Base-by-base conservation (phyloP, 92 coral and sea anemone species). In the Palythoa heliodiscus region DNA sequence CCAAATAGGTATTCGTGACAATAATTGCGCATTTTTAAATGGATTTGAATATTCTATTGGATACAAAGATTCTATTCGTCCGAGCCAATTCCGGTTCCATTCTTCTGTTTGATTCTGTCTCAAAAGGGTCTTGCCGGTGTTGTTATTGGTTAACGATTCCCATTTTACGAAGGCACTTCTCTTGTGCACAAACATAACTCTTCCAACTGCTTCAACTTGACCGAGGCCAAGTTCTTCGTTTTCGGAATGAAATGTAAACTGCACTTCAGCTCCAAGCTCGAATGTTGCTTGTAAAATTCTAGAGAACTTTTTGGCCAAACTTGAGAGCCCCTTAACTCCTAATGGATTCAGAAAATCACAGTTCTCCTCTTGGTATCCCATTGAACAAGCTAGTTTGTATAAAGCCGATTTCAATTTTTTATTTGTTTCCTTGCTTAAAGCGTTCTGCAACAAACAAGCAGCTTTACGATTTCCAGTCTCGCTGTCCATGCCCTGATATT, bases 141-240 rank as follows among this genome's bases (percentile, higher is more conserved):
- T 15, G 29, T 63, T 63, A 24, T 63, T 63, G 5, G 69, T 63
- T 19, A 63, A 19, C n/a, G 69, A 63, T 5, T 19, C 23, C 69
- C 69, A 63, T n/a, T 19, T 1, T 2, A 63, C 22, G 23, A 63
- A 63, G 69, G 69, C 69, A 19, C 8, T 63, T 63, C 69, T 5
- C 17, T 63, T 24, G 15, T 63, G n/a, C 11, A 63, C 69, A 19
- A 19, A 63, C 23, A 20, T 19, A 8, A 63, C 11, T 2, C 25
- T 70, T 70, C 74, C 74, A 25, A 70, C 50, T 12, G 74, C 74
- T 70, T 71, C 76, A 39, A 71, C 37, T 71, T 72, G 76, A 72
- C 76, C 76, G 3, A 11, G 17, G 10, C 76, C 76, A 72, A 72
- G 55, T 72, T 72, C 76, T 72, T 72, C 54, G 2, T 39, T 17